phyloP scores from a whole-genome alignment of 2,888 invertebrate genomes.

The Helobdella robusta region DNA sequence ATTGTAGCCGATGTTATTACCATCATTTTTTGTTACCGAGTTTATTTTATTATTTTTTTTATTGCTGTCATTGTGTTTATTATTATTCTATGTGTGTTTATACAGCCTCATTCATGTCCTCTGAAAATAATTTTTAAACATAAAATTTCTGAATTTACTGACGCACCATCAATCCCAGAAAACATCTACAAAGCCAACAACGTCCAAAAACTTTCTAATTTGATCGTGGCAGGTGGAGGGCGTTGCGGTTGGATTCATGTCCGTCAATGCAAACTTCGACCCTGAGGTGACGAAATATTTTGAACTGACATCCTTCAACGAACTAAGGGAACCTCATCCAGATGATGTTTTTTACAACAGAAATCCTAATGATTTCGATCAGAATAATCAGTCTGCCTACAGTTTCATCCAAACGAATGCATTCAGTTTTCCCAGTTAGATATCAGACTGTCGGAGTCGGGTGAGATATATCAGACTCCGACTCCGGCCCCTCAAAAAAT shows the following conservation, averaged over 20 bases:
- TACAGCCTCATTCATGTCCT: not conserved
- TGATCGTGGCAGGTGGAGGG: slow-evolving; percentile 48
- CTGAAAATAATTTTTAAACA: not conserved
- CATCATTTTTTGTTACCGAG: too few species aligned
- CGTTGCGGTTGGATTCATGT: slow-evolving; percentile 49
- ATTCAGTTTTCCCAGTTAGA: too few species aligned
- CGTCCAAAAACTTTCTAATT: too few species aligned
- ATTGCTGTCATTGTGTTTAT: not conserved
- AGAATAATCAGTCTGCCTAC: too few species aligned
- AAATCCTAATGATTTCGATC: too few species aligned
- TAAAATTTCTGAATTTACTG: not conserved
- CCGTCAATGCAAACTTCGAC: slow-evolving; percentile 46
- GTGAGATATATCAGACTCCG: too few species aligned
- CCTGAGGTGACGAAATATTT: slow-evolving; percentile 47
- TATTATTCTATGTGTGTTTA: not conserved
- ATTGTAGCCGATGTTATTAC: slow-evolving; percentile 49
- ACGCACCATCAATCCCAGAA: too few species aligned
- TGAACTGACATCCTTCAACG: slow-evolving; percentile 44
- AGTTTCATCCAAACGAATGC: too few species aligned
- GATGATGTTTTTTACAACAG: slow-evolving; percentile 7
- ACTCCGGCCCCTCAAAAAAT: too few species aligned
- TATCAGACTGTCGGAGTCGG: too few species aligned
- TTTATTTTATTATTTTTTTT: too few species aligned
- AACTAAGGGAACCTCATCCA: slow-evolving; percentile 8
- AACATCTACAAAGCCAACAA: too few species aligned